Base-by-base conservation (phyloP, 2,797 vertebrate species). In the Gallinago solitaria region DNA sequence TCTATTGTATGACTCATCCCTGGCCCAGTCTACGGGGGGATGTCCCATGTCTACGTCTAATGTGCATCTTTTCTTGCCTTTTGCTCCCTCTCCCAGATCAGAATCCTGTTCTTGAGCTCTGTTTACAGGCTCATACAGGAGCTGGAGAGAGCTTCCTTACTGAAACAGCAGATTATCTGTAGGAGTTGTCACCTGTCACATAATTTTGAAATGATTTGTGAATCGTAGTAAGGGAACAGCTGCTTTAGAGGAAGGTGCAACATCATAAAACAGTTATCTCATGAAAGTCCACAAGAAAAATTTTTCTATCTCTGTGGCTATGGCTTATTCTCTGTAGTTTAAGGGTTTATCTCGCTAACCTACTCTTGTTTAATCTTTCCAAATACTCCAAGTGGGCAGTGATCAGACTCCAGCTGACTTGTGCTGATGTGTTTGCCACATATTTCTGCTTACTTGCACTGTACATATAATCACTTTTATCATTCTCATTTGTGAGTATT, bases 231-330 rank as follows among this genome's bases (percentile, higher is more conserved):
- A 73, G 43, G 59, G 35, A 95, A 57, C 88, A 92, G 86, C 74
- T 96, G 94, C 93, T 73, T 94, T 92, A 93, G 95, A 94, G 90
- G 65, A 94, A 96, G 95, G 90, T 97, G 95, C 95, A 91, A 81
- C 73, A 71, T 93, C 48, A 60, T 33, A 39, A n/a, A 81, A 63
- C 33, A 57, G 39, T 82, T 82, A 25, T 18, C 35, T 83, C 19
- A 6, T 47, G 11, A 7, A 83, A 87, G 30, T 50, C 76, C n/a
- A 63, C 65, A 39, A 37, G 37, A 80, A 91, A 67, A 71, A 8
- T 0, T 21, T 43, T 33, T 79, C 2, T 61, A 20, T 48, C 20
- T 90, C 1, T 0, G 39, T 86, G 51, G 33, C 50, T 86, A 9
- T 73, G 50, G 16, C 16, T 96, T 80, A 28, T 63, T 81, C 47